These are phyloP conservation scores for Ochropleura leucogaster DNA, from an alignment of 2,888 invertebrate genomes.

Conservation along the genomic window DNA sequence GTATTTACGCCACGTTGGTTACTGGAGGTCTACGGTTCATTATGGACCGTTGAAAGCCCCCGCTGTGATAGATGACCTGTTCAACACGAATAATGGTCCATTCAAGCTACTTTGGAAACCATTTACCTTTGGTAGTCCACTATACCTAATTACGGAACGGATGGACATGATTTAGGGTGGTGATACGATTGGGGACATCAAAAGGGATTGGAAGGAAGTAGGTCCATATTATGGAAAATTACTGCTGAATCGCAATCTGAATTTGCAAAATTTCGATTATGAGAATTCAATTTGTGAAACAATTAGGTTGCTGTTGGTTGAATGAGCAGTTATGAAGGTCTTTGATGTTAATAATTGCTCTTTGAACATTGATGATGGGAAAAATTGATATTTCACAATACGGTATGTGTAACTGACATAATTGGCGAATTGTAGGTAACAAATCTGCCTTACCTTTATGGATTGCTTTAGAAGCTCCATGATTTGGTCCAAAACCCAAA, in stretches of 20 bases:
- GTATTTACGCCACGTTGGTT: constrained; percentile 63
- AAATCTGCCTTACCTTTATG: too few relatives aligned
- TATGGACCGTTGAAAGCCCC: constrained; percentile 78
- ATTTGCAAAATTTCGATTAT: constrained; percentile 23
- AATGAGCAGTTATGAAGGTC: constrained; percentile 3
- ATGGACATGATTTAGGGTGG: constrained; percentile 55
- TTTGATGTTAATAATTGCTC: constrained; percentile 1
- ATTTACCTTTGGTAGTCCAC: constrained; percentile 65
- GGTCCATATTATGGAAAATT: constrained; percentile 10
- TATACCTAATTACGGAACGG: constrained; percentile 64
- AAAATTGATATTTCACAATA: not conserved
- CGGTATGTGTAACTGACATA: not conserved
- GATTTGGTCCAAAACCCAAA: too few relatives aligned
- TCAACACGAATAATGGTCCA: constrained; percentile 84
- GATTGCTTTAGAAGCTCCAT: too few relatives aligned
- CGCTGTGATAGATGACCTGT: constrained; percentile 82
- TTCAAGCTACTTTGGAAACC: constrained; percentile 74
- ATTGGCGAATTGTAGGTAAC: too few relatives aligned
- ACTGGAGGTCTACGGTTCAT: constrained; percentile 75
- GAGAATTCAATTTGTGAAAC: constrained; percentile 18
- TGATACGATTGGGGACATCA: constrained; percentile 46
- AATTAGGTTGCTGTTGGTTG: constrained; percentile 1
- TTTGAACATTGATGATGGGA: not conserved
- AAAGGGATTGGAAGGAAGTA: constrained; percentile 19
- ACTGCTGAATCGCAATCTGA: constrained; percentile 27